Conservation (phyloP, 92 coral and sea anemone species). For the Paragorgia papillata region DNA sequence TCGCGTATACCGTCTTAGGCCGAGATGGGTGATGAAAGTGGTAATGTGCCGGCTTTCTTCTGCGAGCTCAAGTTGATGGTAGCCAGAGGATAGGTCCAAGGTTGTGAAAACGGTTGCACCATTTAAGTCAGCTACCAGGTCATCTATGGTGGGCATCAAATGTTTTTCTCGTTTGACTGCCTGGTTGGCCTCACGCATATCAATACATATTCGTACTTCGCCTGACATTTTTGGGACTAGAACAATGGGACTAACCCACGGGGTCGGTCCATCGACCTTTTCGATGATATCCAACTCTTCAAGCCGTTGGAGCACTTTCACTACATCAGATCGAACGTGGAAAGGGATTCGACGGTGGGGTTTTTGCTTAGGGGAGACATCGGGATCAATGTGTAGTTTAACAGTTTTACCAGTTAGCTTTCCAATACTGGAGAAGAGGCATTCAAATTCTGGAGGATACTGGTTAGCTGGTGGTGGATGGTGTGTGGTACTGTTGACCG, state of each 20-base stretch:
- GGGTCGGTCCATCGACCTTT: constrained; percentile 62
- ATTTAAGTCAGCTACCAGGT: constrained; percentile 37
- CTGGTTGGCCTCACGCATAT: constrained; percentile 71
- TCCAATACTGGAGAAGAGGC: constrained; percentile 35
- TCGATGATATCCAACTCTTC: constrained; percentile 68
- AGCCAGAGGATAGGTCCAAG: constrained; percentile 69
- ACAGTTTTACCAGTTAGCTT: constrained; percentile 24
- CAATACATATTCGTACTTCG: constrained; percentile 64
- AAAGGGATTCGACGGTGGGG: constrained; percentile 47
- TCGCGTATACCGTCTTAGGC: constrained; percentile 61
- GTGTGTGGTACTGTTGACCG: no score
- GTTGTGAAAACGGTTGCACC: constrained; percentile 59
- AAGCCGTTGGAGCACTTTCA: constrained; percentile 54
- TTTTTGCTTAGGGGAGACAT: constrained; percentile 36
- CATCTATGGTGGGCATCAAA: constrained; percentile 28
- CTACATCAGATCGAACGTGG: constrained; percentile 50
- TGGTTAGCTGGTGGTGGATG: no score
- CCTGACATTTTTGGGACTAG: constrained; percentile 64
- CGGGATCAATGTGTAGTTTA: constrained; percentile 68
- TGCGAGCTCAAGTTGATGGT: constrained; percentile 69
- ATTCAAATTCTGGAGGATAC: no score
- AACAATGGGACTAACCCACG: constrained; percentile 72
- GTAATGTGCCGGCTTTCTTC: constrained; percentile 68
- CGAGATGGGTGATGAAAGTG: constrained; percentile 65
- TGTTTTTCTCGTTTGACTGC: constrained; percentile 60